phyloP scores from a whole-genome alignment of 37 sponge, comb jelly and placozoan species.

The Eunapius fragilis region DNA sequence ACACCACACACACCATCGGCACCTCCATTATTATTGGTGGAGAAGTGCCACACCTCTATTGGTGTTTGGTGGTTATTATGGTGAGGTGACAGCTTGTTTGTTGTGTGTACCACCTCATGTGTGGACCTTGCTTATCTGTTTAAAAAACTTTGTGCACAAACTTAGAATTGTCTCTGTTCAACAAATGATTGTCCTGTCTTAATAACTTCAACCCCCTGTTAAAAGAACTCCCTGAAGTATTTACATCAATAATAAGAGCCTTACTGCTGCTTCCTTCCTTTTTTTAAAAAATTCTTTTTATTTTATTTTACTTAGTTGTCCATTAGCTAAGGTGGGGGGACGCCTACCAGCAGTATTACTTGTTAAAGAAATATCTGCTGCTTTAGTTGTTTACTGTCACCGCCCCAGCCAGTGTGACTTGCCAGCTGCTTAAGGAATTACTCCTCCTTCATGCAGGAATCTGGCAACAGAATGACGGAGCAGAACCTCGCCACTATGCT shows the following conservation, averaged over 20 bases:
- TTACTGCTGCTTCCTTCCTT: too few relatives aligned
- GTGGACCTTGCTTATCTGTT: neutral
- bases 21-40: too few relatives aligned
- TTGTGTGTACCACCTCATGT: neutral
- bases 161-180: neutral
- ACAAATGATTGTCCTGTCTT: neutral
- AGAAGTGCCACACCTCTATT: neutral
- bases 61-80: neutral
- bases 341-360: neutral
- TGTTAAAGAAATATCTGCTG: neutral
- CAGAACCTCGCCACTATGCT: slow-evolving; percentile 77
- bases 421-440: neutral
- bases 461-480: slow-evolving; percentile 85
- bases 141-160: too few relatives aligned
- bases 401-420: neutral
- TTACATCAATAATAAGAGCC: too few relatives aligned
- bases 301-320: too few relatives aligned
- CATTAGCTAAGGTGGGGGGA: too few relatives aligned
- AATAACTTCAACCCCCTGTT: too few relatives aligned
- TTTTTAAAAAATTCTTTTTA: too few relatives aligned
- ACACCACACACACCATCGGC: too few relatives aligned
- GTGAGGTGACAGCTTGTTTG: neutral
- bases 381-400: neutral
- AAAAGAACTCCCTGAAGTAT: too few relatives aligned
- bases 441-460: slow-evolving; percentile 19